Evolutionary conservation across 2,797 vertebrate genomes (phyloP), one percentile per base, ranked within the genome.

Genomic region (Lutra lutra): DNA sequence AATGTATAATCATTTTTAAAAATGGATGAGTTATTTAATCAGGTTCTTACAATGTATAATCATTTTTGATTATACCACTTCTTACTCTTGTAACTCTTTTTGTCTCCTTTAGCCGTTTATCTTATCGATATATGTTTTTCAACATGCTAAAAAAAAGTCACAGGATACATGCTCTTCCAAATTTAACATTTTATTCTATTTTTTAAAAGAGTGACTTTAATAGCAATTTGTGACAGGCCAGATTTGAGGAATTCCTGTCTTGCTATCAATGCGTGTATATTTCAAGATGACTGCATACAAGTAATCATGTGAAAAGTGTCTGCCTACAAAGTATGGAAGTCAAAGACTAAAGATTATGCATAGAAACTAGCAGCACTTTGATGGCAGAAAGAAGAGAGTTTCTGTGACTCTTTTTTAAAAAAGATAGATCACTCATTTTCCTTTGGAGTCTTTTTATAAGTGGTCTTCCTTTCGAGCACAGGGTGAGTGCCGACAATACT

Each of bases 121-220:
- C 46, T 80, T 75, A 94, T 64, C 86, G 58, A 83, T 43, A 62
- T 35, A 29, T 68, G 68, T 56, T 80, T 95, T 43, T 75, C 77
- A 86, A 20, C 20, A 94, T 51, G 73, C 40, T 91, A 73, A 92
- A 92, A 92, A 92, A 90, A 58, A 82, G 10, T 73, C 95, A 64
- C 8, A 60, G 17, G n/a, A 68, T 84, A 78, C 10, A 21, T 46
- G 7, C n/a, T 77, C 66, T 96, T 87, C 25, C 89, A 97, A 91
- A 93, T 82, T 62, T 91, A 89, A 64, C 79, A 68, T 87, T 92
- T 90, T 84, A 87, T 60, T 93, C 58, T 91, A 29, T 43, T 75
- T 75, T 73, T 75, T 46, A 17, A 73, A 40, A 9, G 40, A 73
- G 27, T 58, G 40, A n/a, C 10, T 85, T 54, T 80, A 64, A 80